Evolutionary conservation across 2,113 vertebrate genomes (phyloP).

Genomic region (Anser brachyrhynchus): DNA sequence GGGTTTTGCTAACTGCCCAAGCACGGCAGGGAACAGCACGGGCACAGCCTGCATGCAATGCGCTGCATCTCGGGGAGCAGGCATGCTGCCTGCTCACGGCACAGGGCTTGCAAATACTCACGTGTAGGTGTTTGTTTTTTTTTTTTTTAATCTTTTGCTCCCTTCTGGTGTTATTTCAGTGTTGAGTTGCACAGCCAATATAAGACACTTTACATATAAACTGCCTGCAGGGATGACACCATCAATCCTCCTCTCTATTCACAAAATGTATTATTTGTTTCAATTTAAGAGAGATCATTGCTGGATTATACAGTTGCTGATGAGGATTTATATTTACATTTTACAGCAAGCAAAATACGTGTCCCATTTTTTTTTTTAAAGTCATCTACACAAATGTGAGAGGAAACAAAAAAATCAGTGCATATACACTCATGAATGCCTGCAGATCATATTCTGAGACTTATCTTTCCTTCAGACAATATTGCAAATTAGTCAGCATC

Average conservation of each 20-base stretch:
- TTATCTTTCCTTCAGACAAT: conserved; percentile 31
- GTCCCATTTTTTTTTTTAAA: neutral
- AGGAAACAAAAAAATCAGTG: neutral
- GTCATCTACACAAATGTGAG: neutral
- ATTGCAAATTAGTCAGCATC: conserved; percentile 56
- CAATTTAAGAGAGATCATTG: conserved; percentile 48
- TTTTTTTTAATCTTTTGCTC: neutral
- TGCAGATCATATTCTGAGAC: neutral
- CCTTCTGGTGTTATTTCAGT: conserved; percentile 45
- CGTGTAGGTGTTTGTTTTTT: neutral
- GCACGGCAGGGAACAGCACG: fast-evolving
- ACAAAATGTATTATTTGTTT: conserved; percentile 51
- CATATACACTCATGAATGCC: neutral
- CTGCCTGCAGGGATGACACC: conserved; percentile 60
- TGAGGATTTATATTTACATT: conserved; percentile 61
- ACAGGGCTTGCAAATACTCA: neutral
- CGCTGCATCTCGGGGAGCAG: fast-evolving
- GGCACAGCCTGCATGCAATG: neutral
- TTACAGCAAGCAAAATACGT: conserved; percentile 38
- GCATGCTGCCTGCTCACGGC: neutral
- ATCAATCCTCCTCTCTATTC: conserved; percentile 40
- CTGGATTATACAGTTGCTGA: conserved; percentile 30
- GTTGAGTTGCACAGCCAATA: conserved; percentile 45
- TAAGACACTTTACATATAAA: conserved; percentile 34
- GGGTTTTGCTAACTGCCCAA: fast-evolving